Percentiles rank a stretch among this genome's conserved stretches.
These are phyloP conservation scores for Trypoxylon attenuatum DNA, from an alignment of 2,888 invertebrate species.

Conservation along the genomic window DNA sequence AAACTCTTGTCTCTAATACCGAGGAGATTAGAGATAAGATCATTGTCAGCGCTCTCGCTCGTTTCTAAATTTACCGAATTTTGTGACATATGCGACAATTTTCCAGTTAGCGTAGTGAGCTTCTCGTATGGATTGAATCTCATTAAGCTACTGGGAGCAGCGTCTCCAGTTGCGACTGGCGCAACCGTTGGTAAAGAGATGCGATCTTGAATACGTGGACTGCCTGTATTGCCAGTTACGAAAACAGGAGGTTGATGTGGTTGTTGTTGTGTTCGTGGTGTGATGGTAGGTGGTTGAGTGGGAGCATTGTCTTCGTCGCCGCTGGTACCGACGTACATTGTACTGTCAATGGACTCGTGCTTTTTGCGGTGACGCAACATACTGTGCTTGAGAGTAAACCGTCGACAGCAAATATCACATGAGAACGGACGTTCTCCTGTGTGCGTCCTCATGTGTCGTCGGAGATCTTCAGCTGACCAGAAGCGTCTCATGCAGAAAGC, in stretches of 20 bases:
- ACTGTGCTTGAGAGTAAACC: slow-evolving; percentile 95
- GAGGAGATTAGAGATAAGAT: slow-evolving; percentile 91
- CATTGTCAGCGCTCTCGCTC: slow-evolving; percentile 79
- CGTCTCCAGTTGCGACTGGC: slow-evolving; percentile 67
- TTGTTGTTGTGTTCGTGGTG: slow-evolving; percentile 64
- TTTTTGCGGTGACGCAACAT: slow-evolving; percentile 96
- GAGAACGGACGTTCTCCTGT: slow-evolving; percentile 94
- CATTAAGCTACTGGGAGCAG: slow-evolving; percentile 65
- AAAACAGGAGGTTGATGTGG: slow-evolving; percentile 21
- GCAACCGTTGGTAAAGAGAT: slow-evolving; percentile 66
- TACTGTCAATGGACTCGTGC: slow-evolving; percentile 81
- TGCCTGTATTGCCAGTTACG: slow-evolving; percentile 51
- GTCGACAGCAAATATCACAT: slow-evolving; percentile 90
- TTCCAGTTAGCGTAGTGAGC: slow-evolving; percentile 63
- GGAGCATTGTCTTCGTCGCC: slow-evolving; percentile 76
- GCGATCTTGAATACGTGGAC: slow-evolving; percentile 55
- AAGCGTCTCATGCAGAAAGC: slow-evolving; percentile 95
- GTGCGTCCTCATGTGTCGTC: slow-evolving; percentile 95
- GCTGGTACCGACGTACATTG: slow-evolving; percentile 76
- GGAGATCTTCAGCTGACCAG: slow-evolving; percentile 95
- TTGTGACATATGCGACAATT: slow-evolving; percentile 70
- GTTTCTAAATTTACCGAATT: slow-evolving; percentile 76
- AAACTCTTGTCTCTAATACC: slow-evolving; percentile 91
- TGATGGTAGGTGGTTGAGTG: slow-evolving; percentile 63
- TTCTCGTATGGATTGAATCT: slow-evolving; percentile 68